Evolutionary conservation across 2,797 vertebrate species (phyloP).

Genomic region (Acrossocheilus wenchowensis): DNA sequence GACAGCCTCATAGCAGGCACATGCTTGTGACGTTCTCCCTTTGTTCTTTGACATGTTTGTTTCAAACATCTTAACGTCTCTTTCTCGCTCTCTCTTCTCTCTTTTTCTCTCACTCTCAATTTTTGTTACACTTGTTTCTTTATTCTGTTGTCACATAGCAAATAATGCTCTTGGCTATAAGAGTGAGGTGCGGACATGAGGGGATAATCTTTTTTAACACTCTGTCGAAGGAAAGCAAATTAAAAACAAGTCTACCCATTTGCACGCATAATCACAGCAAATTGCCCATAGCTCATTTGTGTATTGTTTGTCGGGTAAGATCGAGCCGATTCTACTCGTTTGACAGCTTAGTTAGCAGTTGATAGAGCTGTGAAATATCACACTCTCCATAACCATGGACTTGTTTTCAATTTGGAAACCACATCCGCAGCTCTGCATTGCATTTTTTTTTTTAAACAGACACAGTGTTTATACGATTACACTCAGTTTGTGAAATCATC

Average conservation of each 20-base stretch:
- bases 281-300: slow-evolving; percentile 77
- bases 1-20: slow-evolving; percentile 70
- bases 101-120: slow-evolving; percentile 39
- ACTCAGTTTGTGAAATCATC: background rate
- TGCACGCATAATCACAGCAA: slow-evolving; percentile 73
- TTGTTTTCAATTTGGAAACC: slow-evolving; percentile 71
- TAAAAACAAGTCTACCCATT: slow-evolving; percentile 67
- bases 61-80: slow-evolving; percentile 50
- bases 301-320: slow-evolving; percentile 74
- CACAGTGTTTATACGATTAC: slow-evolving; percentile 18
- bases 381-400: slow-evolving; percentile 68
- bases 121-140: slow-evolving; percentile 41
- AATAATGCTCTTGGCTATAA: slow-evolving; percentile 69
- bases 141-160: slow-evolving; percentile 48
- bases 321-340: slow-evolving; percentile 69
- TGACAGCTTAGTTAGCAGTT: slow-evolving; percentile 84
- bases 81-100: slow-evolving; percentile 20
- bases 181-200: slow-evolving; percentile 64
- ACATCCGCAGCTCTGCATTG: slow-evolving; percentile 63
- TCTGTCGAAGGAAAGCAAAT: slow-evolving; percentile 60
- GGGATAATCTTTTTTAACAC: slow-evolving; percentile 60
- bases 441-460: slow-evolving; percentile 50
- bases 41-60: slow-evolving; percentile 58
- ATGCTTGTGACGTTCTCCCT: slow-evolving; percentile 67
- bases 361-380: slow-evolving; percentile 81